Base-by-base conservation (phyloP, 2,113 vertebrate genomes). In the Recurvirostra avosetta region DNA sequence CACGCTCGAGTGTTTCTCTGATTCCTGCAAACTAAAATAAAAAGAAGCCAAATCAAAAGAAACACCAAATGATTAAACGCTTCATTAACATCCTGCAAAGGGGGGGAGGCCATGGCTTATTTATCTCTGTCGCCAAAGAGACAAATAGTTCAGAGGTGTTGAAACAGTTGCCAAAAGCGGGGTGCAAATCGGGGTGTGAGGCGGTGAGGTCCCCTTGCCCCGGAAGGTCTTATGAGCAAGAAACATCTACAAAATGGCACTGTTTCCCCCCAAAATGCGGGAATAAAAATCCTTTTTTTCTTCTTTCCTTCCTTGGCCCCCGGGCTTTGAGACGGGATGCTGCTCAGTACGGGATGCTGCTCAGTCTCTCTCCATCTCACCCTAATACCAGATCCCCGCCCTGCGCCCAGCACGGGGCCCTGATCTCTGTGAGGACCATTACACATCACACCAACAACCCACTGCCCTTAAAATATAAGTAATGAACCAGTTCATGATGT, bases 31-130 rank as follows among this genome's bases (percentile, higher is more conserved):
- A 91, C 65, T 41, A 6, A 91, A 96, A 95, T 55, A 85, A 92
- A 89, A 68, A 92, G 93, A 82, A 96, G 76, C 70, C 89, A 86
- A 63, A 94, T 89, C 93, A 65, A 78, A 90, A 52, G 95, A 52
- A 97, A 92, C 95, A 94, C 65, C 32, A n/a, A 91, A 86, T 96
- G 94, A 97, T 97, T 97, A 96, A 97, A 95, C 3, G 83, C 93
- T 96, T 94, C 97, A 96, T 97, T 96, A 97, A 47, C 71, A 38
- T 22, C 93, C 93, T 17, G 55, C 63, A 50, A 91, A 78, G 76
- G 36, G 8, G 9, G 78, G 36, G 58, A 55, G 88, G 59, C 73
- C 81, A 52, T 0, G 2, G n/a, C 71, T 96, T 62, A 85, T 96
- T 82, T 52, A 21, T 92, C 93, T 91, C 80, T 40, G 86, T 65